These are phyloP conservation scores for Apeira syringaria DNA, from an alignment of 2,888 invertebrate genomes.

Conservation along the genomic window DNA sequence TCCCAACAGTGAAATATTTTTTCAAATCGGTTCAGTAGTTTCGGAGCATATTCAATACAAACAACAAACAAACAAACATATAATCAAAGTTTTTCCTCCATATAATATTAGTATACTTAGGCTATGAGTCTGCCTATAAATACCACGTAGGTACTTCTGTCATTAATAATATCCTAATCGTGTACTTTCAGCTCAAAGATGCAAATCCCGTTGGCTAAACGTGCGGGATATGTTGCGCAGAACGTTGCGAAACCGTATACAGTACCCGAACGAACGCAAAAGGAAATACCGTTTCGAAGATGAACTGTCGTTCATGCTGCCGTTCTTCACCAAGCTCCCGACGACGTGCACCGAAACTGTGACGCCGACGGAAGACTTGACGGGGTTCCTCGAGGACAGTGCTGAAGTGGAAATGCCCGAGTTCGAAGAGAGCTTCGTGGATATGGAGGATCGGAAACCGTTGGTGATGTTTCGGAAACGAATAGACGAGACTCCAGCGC, in stretches of 20 bases:
- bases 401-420: conserved; percentile 15
- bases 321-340: conserved; percentile 43
- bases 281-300: conserved; percentile 71
- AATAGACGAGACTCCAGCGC: conserved; percentile 8
- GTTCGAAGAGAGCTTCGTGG: conserved; percentile 10
- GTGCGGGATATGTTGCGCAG: conserved; percentile 71
- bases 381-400: conserved; percentile 16
- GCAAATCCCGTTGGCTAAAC: conserved; percentile 71
- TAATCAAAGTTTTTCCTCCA: too few relatives aligned
- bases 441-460: conserved; percentile 13
- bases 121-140: too few relatives aligned
- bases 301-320: conserved; percentile 63
- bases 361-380: conserved; percentile 6
- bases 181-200: conserved; percentile 33
- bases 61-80: too few relatives aligned
- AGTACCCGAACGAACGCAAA: conserved; percentile 48
- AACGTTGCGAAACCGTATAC: conserved; percentile 53
- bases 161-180: too few relatives aligned
- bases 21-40: too few relatives aligned
- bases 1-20: too few relatives aligned
- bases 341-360: neutral
- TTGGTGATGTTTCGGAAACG: conserved; percentile 15
- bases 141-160: too few relatives aligned
- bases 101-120: too few relatives aligned
- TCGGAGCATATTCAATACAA: too few relatives aligned